These are phyloP conservation scores for Brachyptera risi DNA, from an alignment of 2,888 invertebrate genomes.

Conservation along the genomic window DNA sequence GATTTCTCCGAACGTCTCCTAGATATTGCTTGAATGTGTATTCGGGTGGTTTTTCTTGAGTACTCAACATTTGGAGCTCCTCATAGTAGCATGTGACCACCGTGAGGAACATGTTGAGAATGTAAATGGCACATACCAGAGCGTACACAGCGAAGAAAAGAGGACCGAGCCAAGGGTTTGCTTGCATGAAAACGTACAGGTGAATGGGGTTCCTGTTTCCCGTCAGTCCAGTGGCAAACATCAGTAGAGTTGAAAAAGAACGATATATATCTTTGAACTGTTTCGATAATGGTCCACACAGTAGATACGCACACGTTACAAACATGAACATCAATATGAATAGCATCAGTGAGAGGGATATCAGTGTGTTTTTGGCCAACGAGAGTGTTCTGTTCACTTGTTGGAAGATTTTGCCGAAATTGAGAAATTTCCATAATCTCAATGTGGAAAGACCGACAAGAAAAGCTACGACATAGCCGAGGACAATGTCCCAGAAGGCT, in stretches of 20 bases:
- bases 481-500: slow-evolving; percentile 16
- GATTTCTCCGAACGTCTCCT: too few relatives aligned
- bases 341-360: slow-evolving; percentile 8
- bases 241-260: background rate
- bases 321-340: background rate
- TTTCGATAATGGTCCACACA: too few relatives aligned
- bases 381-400: slow-evolving; percentile 14
- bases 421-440: slow-evolving; percentile 26
- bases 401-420: slow-evolving; percentile 15
- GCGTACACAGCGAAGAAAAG: background rate
- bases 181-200: background rate
- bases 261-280: too few relatives aligned
- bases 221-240: background rate
- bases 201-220: background rate
- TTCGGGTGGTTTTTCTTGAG: too few relatives aligned
- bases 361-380: background rate
- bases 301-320: background rate
- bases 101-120: background rate
- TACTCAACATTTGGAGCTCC: too few relatives aligned
- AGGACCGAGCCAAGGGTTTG: background rate
- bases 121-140: background rate
- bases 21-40: too few relatives aligned
- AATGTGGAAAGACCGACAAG: slow-evolving; percentile 21
- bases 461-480: slow-evolving; percentile 8
- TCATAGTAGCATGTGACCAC: background rate